A percentile compares a stretch with the other conserved stretches of the same genome.
Conservation (phyloP, 1,140 invertebrate species). For the Heliconius himera region DNA sequence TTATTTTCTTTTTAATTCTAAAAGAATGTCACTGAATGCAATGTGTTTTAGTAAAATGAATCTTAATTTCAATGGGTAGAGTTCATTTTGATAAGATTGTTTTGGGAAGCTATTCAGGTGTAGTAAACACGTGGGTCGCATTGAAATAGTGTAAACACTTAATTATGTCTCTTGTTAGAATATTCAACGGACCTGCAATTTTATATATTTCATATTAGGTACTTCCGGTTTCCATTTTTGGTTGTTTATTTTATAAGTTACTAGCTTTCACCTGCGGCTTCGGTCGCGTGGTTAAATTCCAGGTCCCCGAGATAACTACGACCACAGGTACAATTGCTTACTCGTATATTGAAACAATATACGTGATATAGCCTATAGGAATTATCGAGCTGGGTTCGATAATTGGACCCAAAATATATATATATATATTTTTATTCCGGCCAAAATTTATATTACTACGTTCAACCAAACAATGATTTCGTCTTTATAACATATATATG, state of each 20-base stretch:
- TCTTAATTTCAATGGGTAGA: background rate
- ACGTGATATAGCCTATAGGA: too few relatives aligned
- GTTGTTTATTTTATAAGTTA: background rate
- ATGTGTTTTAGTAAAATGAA: background rate
- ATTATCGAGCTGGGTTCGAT: too few relatives aligned
- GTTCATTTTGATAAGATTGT: background rate
- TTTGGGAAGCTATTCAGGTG: background rate
- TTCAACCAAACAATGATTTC: too few relatives aligned
- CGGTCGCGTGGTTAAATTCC: too few relatives aligned
- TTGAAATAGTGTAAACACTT: slow-evolving; percentile 9
- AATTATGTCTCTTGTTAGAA: slow-evolving; percentile 13
- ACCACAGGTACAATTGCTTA: too few relatives aligned
- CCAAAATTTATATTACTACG: too few relatives aligned
- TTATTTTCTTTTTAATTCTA: background rate
- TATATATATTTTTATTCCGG: too few relatives aligned
- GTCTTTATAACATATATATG: too few relatives aligned
- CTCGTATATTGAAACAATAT: too few relatives aligned
- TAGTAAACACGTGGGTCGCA: background rate
- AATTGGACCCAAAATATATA: too few relatives aligned
- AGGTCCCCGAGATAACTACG: too few relatives aligned
- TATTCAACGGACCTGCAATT: background rate
- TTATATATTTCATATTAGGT: background rate
- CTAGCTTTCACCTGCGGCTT: background rate
- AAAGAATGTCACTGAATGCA: background rate
- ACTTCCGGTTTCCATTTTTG: background rate